A percentile compares a stretch with the other conserved stretches of the same genome.
phyloP scores from a whole-genome alignment of 2,888 invertebrate genomes.

The Nysson spinosus region DNA sequence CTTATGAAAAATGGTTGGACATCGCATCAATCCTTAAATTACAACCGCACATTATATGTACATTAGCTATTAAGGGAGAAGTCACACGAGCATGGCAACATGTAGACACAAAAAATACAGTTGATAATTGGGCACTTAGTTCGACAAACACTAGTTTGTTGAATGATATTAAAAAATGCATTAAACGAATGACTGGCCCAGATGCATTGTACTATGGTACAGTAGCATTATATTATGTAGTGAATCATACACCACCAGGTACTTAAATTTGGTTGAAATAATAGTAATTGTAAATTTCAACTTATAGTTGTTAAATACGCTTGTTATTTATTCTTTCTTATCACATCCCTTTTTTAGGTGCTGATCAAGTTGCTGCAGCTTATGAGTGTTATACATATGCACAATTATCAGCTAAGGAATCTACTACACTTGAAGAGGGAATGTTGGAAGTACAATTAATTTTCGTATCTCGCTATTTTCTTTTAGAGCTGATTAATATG shows the following conservation, averaged over 20 bases:
- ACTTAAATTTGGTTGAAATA: too few relatives aligned
- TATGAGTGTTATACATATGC: constrained; percentile 78
- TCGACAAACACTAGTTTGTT: constrained; percentile 61
- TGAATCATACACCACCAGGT: constrained; percentile 75
- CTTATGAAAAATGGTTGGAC: constrained; percentile 78
- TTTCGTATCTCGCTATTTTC: not conserved
- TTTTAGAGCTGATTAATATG: not conserved
- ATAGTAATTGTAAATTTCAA: not conserved
- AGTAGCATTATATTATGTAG: constrained; percentile 74
- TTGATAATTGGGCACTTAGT: constrained; percentile 57
- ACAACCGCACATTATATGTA: constrained; percentile 78
- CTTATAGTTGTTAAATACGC: not conserved
- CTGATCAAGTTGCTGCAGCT: constrained; percentile 79
- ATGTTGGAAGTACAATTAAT: constrained; percentile 47
- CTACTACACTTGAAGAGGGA: constrained; percentile 32
- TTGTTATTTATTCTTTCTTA: constrained; percentile 13
- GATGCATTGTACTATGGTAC: constrained; percentile 66
- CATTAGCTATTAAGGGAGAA: constrained; percentile 78
- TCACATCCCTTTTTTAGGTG: constrained; percentile 68
- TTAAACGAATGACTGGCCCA: constrained; percentile 59
- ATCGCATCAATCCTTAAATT: constrained; percentile 74
- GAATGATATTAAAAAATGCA: constrained; percentile 66
- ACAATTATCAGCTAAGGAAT: constrained; percentile 48
- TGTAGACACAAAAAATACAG: constrained; percentile 25
- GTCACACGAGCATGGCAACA: constrained; percentile 66